A percentile compares a stretch with the other conserved stretches of the same genome.
Evolutionary conservation across 1,140 invertebrate species (phyloP).

Genomic region (Chironomus striatipennis): DNA sequence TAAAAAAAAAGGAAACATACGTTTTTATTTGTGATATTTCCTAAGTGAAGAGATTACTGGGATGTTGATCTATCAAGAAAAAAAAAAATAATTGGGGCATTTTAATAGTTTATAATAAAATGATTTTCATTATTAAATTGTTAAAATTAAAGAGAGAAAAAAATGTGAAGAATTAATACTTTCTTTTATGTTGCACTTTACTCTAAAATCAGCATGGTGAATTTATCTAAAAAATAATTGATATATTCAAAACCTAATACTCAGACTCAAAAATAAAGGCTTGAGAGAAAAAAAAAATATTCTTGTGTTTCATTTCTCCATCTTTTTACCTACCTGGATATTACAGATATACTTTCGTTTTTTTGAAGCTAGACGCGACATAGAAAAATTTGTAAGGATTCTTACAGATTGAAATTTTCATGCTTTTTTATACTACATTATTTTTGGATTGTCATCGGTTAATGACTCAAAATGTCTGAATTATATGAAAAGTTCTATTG

Average conservation of each 20-base stretch:
- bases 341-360: neutral
- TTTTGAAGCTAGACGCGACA: neutral
- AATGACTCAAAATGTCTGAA: too few relatives aligned
- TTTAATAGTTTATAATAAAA: slow-evolving; percentile 10
- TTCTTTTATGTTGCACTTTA: neutral
- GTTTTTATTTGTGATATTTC: slow-evolving; percentile 3
- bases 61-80: neutral
- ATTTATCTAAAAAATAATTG: neutral
- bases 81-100: neutral
- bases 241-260: slow-evolving; percentile 19
- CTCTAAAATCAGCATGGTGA: slow-evolving; percentile 20
- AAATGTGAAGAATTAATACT: neutral
- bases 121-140: neutral
- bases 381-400: too few relatives aligned
- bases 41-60: slow-evolving; percentile 1
- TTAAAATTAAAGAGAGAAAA: neutral
- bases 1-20: neutral
- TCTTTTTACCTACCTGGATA: neutral
- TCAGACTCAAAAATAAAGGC: slow-evolving; percentile 6
- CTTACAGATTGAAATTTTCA: too few relatives aligned
- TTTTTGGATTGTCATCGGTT: too few relatives aligned
- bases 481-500: too few relatives aligned
- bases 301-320: neutral
- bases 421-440: too few relatives aligned
- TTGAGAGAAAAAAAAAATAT: slow-evolving; percentile 16